A percentile compares a stretch with the other conserved stretches of the same genome.
Conservation (phyloP, 1,140 invertebrate species). For the Heliconius hewitsoni region DNA sequence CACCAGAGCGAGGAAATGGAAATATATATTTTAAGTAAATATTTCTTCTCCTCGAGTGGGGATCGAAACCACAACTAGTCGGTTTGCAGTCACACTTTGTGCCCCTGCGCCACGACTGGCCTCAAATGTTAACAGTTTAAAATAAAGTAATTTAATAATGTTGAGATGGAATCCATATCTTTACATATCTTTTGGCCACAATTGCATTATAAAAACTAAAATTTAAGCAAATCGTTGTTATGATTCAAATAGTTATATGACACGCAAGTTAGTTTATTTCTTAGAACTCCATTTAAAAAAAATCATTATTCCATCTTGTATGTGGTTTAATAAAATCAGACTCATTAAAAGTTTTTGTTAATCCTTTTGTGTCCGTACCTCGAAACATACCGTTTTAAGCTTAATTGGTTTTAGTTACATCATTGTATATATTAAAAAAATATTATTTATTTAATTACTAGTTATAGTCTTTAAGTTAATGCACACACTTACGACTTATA, state of each 20-base stretch:
- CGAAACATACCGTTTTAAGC: background rate
- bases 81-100: too few species aligned
- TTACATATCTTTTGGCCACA: too few species aligned
- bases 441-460: background rate
- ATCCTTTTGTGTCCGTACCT: background rate
- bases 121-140: too few species aligned
- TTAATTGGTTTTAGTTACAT: background rate
- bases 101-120: too few species aligned
- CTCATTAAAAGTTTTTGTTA: background rate
- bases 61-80: too few species aligned
- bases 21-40: too few species aligned
- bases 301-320: background rate
- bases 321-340: slow-evolving; percentile 1
- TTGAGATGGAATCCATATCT: too few species aligned
- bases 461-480: background rate
- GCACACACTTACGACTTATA: too few species aligned
- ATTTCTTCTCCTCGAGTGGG: too few species aligned
- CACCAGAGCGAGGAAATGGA: too few species aligned
- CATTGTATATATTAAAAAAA: background rate
- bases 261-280: background rate
- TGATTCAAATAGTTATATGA: background rate
- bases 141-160: too few species aligned
- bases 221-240: background rate
- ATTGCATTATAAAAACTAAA: background rate
- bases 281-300: background rate